Conservation (phyloP, 2,888 invertebrate genomes). For the Cheilosia vulpina region DNA sequence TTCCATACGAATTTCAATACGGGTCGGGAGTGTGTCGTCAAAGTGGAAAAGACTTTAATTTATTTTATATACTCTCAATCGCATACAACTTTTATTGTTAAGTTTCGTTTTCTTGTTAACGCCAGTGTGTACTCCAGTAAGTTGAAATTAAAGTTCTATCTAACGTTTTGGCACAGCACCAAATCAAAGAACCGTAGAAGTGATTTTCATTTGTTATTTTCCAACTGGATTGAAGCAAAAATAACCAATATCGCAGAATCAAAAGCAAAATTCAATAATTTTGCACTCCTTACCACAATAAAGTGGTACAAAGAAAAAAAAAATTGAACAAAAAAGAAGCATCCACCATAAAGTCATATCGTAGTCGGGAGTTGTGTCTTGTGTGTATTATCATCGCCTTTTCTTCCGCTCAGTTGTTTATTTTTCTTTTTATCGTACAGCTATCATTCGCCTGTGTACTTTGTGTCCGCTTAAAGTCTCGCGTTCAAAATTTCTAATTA, state of each 20-base stretch:
- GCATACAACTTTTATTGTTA: background rate
- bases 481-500: background rate
- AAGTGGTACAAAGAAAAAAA: slow-evolving; percentile 22
- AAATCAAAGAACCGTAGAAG: background rate
- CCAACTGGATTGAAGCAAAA: background rate
- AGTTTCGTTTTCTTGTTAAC: background rate
- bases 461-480: slow-evolving; percentile 20
- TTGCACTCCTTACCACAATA: slow-evolving; percentile 73
- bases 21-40: slow-evolving; percentile 12
- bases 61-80: slow-evolving; percentile 10
- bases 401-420: slow-evolving; percentile 51
- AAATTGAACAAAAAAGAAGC: slow-evolving; percentile 18
- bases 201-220: slow-evolving; percentile 21
- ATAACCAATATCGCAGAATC: slow-evolving; percentile 12
- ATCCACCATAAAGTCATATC: slow-evolving; percentile 7
- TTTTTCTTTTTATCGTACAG: slow-evolving; percentile 41
- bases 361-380: slow-evolving; percentile 21
- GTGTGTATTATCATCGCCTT: slow-evolving; percentile 43
- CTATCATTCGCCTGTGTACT: slow-evolving; percentile 23
- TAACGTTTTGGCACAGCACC: too few species aligned
- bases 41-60: slow-evolving; percentile 20
- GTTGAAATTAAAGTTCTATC: background rate
- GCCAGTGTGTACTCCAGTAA: background rate
- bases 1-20: slow-evolving; percentile 49
- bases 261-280: slow-evolving; percentile 18